phyloP scores from a whole-genome alignment of 2,888 invertebrate genomes.

The Drosophila hamatofila region DNA sequence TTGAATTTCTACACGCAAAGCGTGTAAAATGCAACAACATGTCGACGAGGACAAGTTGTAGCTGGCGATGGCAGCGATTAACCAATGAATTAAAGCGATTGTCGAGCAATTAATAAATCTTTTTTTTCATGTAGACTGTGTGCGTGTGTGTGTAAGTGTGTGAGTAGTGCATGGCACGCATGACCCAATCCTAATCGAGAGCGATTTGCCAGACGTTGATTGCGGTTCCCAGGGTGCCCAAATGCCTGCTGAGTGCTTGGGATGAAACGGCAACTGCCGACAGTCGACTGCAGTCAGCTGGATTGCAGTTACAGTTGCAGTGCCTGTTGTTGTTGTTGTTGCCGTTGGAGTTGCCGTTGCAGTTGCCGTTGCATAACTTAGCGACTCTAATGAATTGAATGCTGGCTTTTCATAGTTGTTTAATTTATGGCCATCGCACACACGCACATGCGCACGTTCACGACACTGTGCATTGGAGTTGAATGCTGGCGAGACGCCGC shows the following conservation, averaged over 20 bases:
- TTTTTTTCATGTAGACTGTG: slow-evolving; percentile 34
- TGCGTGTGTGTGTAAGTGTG: slow-evolving; percentile 3
- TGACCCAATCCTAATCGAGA: slow-evolving; percentile 65
- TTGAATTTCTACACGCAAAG: slow-evolving; percentile 80
- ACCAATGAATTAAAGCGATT: slow-evolving; percentile 59
- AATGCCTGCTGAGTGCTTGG: slow-evolving; percentile 37
- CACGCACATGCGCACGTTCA: slow-evolving; percentile 27
- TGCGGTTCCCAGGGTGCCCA: slow-evolving; percentile 74
- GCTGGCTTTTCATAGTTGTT: slow-evolving; percentile 30
- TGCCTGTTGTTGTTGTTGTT: slow-evolving; percentile 14
- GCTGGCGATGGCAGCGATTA: slow-evolving; percentile 53
- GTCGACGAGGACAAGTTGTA: slow-evolving; percentile 57
- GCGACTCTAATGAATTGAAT: slow-evolving; percentile 48
- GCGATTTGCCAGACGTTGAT: slow-evolving; percentile 68
- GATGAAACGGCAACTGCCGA: slow-evolving; percentile 57
- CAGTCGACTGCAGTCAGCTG: slow-evolving; percentile 37
- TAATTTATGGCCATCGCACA: slow-evolving; percentile 49
- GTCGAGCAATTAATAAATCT: slow-evolving; percentile 76
- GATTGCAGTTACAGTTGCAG: slow-evolving; percentile 35
- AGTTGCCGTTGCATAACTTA: slow-evolving; percentile 40
- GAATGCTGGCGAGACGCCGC: slow-evolving; percentile 5
- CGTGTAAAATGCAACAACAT: slow-evolving; percentile 72
- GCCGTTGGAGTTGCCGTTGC: slow-evolving; percentile 16
- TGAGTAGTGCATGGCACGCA: slow-evolving; percentile 35
- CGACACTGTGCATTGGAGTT: not conserved